Evolutionary conservation across 2,797 vertebrate species (phyloP).

Genomic region (Scarus forsteni): DNA sequence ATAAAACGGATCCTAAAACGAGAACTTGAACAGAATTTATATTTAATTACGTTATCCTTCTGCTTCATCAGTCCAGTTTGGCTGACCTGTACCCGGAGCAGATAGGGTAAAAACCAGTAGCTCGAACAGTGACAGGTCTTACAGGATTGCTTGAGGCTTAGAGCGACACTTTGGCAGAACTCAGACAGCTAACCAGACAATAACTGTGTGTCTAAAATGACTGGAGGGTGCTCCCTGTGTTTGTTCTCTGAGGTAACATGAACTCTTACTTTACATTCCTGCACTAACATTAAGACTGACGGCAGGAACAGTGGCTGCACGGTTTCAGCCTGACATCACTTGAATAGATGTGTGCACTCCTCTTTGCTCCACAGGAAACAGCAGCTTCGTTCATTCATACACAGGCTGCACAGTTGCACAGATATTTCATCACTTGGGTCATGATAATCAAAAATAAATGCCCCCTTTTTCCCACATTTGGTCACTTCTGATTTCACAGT

Average conservation of each 20-base stretch:
- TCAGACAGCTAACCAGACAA: background rate
- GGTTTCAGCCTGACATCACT: conserved; percentile 63
- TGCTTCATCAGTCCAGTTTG: too few relatives aligned
- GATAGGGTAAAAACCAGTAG: background rate
- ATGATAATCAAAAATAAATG: conserved; percentile 6
- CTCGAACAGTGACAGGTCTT: background rate
- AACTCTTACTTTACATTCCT: background rate
- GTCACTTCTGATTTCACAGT: conserved; percentile 2
- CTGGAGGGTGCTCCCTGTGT: background rate
- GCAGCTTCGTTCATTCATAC: conserved; percentile 9
- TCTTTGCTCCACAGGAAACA: conserved; percentile 19
- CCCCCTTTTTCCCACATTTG: conserved; percentile 11
- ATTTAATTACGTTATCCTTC: too few relatives aligned
- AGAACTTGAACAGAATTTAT: background rate
- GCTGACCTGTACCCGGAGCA: too few relatives aligned
- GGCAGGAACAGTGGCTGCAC: conserved; percentile 13
- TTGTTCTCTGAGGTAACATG: background rate
- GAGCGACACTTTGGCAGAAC: background rate
- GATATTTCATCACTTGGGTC: conserved; percentile 17
- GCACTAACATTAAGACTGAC: conserved; percentile 33
- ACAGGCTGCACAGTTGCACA: conserved; percentile 1
- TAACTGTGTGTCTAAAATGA: conserved; percentile 14
- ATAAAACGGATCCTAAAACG: too few relatives aligned
- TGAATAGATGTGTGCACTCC: conserved; percentile 20
- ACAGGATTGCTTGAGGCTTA: background rate